Conservation (phyloP, 2,113 vertebrate species). For the Antechinus flavipes region DNA sequence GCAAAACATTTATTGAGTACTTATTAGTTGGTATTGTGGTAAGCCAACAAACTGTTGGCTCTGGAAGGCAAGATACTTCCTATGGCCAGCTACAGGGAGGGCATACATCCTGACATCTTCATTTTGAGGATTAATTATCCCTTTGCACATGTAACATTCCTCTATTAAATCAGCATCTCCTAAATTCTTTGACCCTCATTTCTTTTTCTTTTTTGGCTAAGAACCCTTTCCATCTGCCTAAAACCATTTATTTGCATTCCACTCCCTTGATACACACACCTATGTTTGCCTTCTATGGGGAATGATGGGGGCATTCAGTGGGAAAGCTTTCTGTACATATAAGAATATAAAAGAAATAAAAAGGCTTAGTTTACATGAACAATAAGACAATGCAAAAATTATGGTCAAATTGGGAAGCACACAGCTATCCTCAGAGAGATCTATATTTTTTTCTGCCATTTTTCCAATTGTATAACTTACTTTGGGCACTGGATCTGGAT, state of each 20-base stretch:
- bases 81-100: slow-evolving; percentile 30
- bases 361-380: background rate
- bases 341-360: background rate
- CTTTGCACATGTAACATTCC: slow-evolving; percentile 42
- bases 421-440: background rate
- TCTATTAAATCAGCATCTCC: slow-evolving; percentile 18
- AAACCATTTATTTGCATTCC: background rate
- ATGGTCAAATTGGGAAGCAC: background rate
- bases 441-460: background rate
- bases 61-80: slow-evolving; percentile 32
- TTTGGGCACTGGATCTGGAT: no score
- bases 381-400: background rate
- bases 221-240: background rate
- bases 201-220: background rate
- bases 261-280: background rate
- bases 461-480: background rate
- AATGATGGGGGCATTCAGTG: background rate
- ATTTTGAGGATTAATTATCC: slow-evolving; percentile 54
- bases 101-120: background rate
- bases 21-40: background rate
- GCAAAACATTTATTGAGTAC: background rate
- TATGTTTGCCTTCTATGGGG: background rate
- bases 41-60: slow-evolving; percentile 20
- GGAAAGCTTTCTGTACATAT: background rate
- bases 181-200: background rate